These are phyloP conservation scores for Neofelis nebulosa DNA, from an alignment of 2,113 vertebrate genomes.

Conservation along the genomic window DNA sequence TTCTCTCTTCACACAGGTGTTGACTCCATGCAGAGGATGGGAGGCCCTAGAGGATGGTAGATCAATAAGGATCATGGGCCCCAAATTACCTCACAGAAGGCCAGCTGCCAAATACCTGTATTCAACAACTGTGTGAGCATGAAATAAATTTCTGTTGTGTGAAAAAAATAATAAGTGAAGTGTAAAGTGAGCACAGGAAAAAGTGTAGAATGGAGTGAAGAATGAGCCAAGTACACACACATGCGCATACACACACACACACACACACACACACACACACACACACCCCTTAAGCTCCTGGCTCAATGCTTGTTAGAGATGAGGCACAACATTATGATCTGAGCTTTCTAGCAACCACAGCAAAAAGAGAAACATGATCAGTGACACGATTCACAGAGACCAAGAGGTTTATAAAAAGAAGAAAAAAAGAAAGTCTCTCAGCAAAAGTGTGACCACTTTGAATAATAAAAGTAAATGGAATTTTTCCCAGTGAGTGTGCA, in stretches of 20 bases:
- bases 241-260: no score
- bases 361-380: conserved; percentile 21
- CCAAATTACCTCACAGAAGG: conserved; percentile 1
- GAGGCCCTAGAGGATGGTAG: not conserved
- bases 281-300: not conserved
- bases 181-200: not conserved
- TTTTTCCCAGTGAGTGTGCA: not conserved
- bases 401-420: not conserved
- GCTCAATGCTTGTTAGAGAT: not conserved
- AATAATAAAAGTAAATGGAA: conserved; percentile 22
- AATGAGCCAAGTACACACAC: not conserved
- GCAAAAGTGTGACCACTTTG: not conserved
- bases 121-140: not conserved
- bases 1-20: not conserved
- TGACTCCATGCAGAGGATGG: not conserved
- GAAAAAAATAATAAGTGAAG: not conserved
- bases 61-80: not conserved
- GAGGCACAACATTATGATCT: not conserved
- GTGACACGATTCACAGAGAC: not conserved
- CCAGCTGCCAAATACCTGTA: not conserved
- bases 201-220: not conserved
- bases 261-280: not conserved
- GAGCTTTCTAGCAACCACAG: not conserved
- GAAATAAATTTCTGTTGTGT: conserved; percentile 14
- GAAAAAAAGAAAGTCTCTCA: not conserved